Conservation (phyloP, 1,140 invertebrate genomes). For the Diabrotica undecimpunctata region DNA sequence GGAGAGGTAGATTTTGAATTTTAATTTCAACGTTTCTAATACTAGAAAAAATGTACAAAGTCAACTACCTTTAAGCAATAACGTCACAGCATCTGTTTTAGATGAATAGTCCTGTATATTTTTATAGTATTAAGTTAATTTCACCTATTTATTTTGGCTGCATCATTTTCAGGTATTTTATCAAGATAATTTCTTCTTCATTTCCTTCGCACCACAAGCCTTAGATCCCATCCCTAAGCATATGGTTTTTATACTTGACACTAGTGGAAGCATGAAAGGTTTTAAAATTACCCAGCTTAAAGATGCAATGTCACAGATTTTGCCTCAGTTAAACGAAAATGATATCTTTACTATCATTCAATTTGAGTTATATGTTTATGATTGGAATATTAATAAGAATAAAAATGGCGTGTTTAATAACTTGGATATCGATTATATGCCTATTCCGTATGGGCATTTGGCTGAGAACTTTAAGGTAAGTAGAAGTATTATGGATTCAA, state of each 20-base stretch:
- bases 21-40: too few species aligned
- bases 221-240: slow-evolving; percentile 61
- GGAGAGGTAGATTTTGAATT: too few species aligned
- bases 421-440: neutral
- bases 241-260: slow-evolving; percentile 67
- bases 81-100: too few species aligned
- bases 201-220: slow-evolving; percentile 63
- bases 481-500: slow-evolving; percentile 1
- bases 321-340: slow-evolving; percentile 55
- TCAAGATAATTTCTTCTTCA: slow-evolving; percentile 71
- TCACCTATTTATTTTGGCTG: neutral
- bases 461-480: neutral
- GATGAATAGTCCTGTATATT: too few species aligned
- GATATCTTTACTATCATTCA: slow-evolving; percentile 66
- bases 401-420: neutral
- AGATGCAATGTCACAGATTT: slow-evolving; percentile 63
- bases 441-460: slow-evolving; percentile 2
- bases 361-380: slow-evolving; percentile 53
- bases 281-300: slow-evolving; percentile 61
- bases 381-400: slow-evolving; percentile 26
- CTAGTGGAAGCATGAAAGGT: slow-evolving; percentile 66
- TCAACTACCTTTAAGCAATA: too few species aligned
- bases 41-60: too few species aligned
- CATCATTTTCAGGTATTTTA: slow-evolving; percentile 45
- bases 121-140: too few species aligned